These are phyloP conservation scores for Vireo altiloquus DNA, from an alignment of 2,113 vertebrate species.

Conservation along the genomic window DNA sequence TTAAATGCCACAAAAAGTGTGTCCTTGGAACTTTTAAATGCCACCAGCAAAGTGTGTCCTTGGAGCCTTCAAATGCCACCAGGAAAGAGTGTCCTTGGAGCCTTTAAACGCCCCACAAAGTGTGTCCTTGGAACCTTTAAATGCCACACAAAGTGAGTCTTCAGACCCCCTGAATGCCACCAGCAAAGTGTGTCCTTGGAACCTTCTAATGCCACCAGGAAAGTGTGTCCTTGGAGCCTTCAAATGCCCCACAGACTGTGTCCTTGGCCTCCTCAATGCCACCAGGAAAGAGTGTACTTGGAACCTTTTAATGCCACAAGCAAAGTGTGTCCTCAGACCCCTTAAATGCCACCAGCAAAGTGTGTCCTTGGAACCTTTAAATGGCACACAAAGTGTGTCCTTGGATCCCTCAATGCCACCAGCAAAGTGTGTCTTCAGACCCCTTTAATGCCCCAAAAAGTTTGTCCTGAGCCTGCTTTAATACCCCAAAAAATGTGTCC, in stretches of 20 bases:
- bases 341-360: neutral
- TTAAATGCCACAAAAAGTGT: neutral
- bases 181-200: neutral
- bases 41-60: neutral
- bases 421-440: neutral
- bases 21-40: neutral
- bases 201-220: neutral
- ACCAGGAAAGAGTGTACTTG: no score
- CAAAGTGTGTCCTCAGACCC: neutral
- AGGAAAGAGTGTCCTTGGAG: neutral
- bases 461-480: accelerated
- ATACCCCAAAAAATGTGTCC: neutral
- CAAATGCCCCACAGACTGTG: no score
- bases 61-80: neutral
- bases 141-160: no score
- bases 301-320: neutral
- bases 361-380: accelerated
- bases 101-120: neutral
- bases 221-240: accelerated
- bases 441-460: neutral
- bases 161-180: neutral
- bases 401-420: neutral
- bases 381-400: neutral
- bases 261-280: no score
- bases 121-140: accelerated